These are phyloP conservation scores for Cochlearius cochlearius DNA, from an alignment of 2,113 vertebrate genomes.

Conservation along the genomic window DNA sequence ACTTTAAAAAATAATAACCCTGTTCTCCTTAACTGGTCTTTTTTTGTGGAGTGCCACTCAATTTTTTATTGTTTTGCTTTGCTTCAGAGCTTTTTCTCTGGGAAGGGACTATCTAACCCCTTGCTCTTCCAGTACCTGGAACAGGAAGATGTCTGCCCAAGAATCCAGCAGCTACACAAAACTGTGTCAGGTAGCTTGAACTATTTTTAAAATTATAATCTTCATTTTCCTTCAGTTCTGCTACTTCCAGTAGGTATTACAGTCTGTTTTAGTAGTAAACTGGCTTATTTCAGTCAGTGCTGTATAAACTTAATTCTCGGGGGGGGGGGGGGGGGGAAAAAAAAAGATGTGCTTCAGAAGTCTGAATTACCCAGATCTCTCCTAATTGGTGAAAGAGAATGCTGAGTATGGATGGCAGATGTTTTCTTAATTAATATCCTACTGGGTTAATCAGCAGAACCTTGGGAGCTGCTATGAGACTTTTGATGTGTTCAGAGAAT, in stretches of 20 bases:
- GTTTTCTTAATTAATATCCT: slow-evolving; percentile 78
- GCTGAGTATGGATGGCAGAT: slow-evolving; percentile 75
- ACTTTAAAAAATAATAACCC: background rate
- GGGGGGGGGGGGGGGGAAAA: no score
- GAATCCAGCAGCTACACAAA: slow-evolving; percentile 2
- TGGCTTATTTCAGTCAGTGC: slow-evolving; percentile 18
- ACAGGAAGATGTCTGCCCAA: background rate
- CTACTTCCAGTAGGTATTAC: background rate
- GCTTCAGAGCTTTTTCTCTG: background rate
- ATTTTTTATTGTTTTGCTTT: background rate
- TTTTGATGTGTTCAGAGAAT: slow-evolving; percentile 71
- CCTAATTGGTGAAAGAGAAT: slow-evolving; percentile 73
- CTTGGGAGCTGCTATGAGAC: slow-evolving; percentile 65
- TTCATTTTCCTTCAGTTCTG: slow-evolving; percentile 16
- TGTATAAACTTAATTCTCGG: slow-evolving; percentile 14
- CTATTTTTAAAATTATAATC: slow-evolving; percentile 40
- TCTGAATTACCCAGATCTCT: slow-evolving; percentile 69
- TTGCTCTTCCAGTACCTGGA: background rate
- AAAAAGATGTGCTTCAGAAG: background rate
- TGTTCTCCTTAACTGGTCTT: background rate
- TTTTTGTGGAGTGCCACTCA: background rate
- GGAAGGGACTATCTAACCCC: background rate
- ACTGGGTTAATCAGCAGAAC: slow-evolving; percentile 77
- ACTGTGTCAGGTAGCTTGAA: slow-evolving; percentile 37
- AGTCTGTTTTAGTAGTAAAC: slow-evolving; percentile 59